Conservation (phyloP, 2,113 vertebrate genomes). For the Paedocypris sp. region DNA sequence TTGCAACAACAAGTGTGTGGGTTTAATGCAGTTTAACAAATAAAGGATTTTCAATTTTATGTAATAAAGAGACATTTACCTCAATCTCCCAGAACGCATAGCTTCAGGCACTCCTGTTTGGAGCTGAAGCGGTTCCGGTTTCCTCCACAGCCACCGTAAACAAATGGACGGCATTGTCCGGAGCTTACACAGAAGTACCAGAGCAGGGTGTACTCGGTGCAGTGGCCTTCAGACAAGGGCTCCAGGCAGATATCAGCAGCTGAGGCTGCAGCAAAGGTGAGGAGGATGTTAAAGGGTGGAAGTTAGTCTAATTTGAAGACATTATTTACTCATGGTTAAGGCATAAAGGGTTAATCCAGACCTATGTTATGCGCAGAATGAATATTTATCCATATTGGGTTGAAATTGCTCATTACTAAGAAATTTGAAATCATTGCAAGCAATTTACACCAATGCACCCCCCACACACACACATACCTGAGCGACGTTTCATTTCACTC, state of each 20-base stretch:
- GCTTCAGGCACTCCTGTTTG: constrained; percentile 52
- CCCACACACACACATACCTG: neutral
- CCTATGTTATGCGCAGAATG: no score
- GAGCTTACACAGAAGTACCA: constrained; percentile 70
- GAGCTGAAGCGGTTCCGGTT: constrained; percentile 71
- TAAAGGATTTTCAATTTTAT: no score
- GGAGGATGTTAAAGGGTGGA: neutral
- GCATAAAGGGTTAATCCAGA: no score
- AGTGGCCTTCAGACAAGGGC: constrained; percentile 72
- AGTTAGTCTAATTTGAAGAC: no score
- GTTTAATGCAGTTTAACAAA: no score
- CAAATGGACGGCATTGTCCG: constrained; percentile 65
- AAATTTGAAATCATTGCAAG: no score
- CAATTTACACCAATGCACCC: no score
- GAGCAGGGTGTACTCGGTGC: constrained; percentile 60
- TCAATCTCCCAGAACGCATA: constrained; percentile 42
- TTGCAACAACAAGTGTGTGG: no score
- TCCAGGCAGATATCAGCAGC: constrained; percentile 55
- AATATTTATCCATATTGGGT: no score
- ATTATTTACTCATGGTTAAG: no score
- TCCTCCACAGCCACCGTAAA: constrained; percentile 74
- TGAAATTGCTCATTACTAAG: no score
- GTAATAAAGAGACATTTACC: constrained; percentile 16
- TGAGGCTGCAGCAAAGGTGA: neutral
- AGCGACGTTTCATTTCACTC: neutral